phyloP scores from a whole-genome alignment of 2,797 vertebrate species.

The Notamacropus eugenii region DNA sequence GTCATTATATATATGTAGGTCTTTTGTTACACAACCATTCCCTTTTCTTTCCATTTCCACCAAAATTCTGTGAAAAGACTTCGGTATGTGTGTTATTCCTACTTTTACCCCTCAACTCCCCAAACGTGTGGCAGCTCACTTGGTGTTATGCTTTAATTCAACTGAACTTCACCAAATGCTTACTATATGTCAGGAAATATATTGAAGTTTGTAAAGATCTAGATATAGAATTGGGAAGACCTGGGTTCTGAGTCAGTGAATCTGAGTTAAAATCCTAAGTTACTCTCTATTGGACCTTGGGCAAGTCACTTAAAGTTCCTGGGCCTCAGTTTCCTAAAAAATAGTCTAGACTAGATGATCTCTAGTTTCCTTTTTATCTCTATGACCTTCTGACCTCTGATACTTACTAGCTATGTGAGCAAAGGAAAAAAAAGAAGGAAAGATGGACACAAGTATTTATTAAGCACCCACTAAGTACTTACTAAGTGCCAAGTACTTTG shows the following conservation, averaged over 20 bases:
- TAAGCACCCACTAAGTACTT: no score
- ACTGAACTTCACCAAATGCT: neutral
- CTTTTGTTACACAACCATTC: neutral
- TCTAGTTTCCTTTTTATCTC: neutral
- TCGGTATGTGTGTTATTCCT: neutral
- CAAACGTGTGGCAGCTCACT: neutral
- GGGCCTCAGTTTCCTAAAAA: neutral
- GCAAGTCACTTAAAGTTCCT: neutral
- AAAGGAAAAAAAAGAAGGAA: neutral
- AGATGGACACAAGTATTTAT: no score
- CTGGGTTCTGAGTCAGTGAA: neutral
- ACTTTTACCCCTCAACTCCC: neutral
- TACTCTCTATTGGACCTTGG: neutral
- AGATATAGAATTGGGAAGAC: neutral
- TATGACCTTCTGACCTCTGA: neutral
- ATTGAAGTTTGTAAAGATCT: neutral
- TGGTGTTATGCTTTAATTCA: neutral
- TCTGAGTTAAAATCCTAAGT: neutral
- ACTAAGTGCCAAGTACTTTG: no score
- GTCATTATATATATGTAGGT: neutral
- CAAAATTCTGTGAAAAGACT: neutral
- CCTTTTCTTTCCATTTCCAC: neutral
- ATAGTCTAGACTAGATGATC: neutral
- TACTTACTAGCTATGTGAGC: neutral
- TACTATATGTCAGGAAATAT: neutral